Conservation (phyloP, 1,140 invertebrate genomes). For the Spodoptera litura region DNA sequence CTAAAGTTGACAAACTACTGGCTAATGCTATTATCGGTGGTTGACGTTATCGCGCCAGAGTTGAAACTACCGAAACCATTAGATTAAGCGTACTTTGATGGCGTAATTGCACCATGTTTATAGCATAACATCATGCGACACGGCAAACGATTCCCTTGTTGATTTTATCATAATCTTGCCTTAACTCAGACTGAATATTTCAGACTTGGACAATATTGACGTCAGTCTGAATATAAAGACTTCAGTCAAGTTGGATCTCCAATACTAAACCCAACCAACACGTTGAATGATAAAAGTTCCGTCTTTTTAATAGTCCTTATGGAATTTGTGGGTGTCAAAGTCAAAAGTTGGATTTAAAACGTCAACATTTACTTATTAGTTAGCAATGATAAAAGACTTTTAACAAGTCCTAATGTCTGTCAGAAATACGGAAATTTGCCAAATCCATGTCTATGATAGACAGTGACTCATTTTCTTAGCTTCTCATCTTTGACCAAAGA, state of each 20-base stretch:
- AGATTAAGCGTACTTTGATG: slow-evolving; percentile 61
- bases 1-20: slow-evolving; percentile 69
- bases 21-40: slow-evolving; percentile 72
- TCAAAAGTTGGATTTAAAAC: neutral
- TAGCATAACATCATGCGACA: slow-evolving; percentile 25
- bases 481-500: slow-evolving; percentile 9
- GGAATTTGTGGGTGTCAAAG: too few relatives aligned
- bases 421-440: slow-evolving; percentile 2
- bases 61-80: slow-evolving; percentile 71
- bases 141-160: slow-evolving; percentile 18
- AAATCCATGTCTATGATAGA: neutral
- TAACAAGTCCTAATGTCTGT: neutral
- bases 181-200: neutral
- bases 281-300: too few relatives aligned
- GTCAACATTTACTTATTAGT: neutral
- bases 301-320: too few relatives aligned
- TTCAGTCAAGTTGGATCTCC: too few relatives aligned
- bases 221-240: neutral
- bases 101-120: slow-evolving; percentile 53
- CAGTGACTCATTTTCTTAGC: slow-evolving; percentile 10
- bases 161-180: slow-evolving; percentile 35
- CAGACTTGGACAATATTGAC: neutral
- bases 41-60: slow-evolving; percentile 76
- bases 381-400: neutral
- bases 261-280: too few relatives aligned